Conservation (phyloP, 2,113 vertebrate species). For the Chionomys nivalis region DNA sequence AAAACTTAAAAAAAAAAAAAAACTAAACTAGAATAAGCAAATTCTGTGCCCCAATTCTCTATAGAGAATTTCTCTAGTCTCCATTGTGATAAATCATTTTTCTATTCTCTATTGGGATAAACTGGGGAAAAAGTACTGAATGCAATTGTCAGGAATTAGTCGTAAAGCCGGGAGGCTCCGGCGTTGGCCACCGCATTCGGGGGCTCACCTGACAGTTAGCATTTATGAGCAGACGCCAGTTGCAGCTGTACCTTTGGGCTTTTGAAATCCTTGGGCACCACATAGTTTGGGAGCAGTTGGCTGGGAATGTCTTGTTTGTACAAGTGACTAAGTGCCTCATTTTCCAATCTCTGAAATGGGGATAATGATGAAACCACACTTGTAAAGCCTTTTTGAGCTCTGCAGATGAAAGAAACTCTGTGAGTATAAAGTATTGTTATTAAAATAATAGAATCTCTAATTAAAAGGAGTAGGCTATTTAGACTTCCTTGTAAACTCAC, state of each 20-base stretch:
- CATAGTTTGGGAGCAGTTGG: slow-evolving; percentile 69
- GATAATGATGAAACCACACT: slow-evolving; percentile 76
- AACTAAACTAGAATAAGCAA: neutral
- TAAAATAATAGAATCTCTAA: slow-evolving; percentile 83
- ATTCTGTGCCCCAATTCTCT: neutral
- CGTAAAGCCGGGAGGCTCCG: neutral
- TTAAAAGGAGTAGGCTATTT: slow-evolving; percentile 79
- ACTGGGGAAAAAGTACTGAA: neutral
- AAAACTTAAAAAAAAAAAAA: neutral
- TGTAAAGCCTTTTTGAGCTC: slow-evolving; percentile 77
- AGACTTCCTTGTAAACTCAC: slow-evolving; percentile 75
- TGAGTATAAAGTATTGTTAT: slow-evolving; percentile 81
- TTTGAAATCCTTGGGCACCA: slow-evolving; percentile 50
- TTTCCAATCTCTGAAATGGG: slow-evolving; percentile 80
- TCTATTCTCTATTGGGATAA: neutral
- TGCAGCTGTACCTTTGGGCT: slow-evolving; percentile 40
- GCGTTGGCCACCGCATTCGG: neutral
- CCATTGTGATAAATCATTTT: neutral
- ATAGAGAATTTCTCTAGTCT: neutral
- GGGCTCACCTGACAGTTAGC: slow-evolving; percentile 20
- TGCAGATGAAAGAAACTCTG: slow-evolving; percentile 76
- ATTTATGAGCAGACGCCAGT: slow-evolving; percentile 35
- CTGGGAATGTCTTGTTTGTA: slow-evolving; percentile 74
- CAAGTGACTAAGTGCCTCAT: slow-evolving; percentile 72
- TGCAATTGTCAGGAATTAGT: neutral